Percentiles rank a stretch among this genome's conserved stretches.
phyloP scores from a whole-genome alignment of 2,113 vertebrate species.

The Theristicus caerulescens region DNA sequence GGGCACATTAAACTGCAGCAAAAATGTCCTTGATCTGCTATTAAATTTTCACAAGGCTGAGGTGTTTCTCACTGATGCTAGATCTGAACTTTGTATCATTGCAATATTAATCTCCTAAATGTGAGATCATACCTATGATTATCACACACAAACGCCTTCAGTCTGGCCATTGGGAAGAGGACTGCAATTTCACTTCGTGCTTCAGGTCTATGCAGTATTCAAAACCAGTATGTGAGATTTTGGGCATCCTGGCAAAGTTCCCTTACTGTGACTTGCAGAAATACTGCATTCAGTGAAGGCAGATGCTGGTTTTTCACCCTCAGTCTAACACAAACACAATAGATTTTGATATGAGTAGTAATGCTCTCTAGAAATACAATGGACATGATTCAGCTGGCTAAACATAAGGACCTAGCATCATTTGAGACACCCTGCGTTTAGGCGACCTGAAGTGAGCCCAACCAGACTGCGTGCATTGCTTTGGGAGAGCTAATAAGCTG shows the following conservation, averaged over 20 bases:
- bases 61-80: not conserved
- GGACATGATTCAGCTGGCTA: not conserved
- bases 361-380: not conserved
- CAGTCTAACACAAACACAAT: not conserved
- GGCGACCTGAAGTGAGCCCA: not conserved
- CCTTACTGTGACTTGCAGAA: conserved; percentile 11
- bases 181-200: not conserved
- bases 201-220: not conserved
- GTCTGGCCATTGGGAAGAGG: not conserved
- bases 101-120: not conserved
- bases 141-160: not conserved
- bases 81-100: not conserved
- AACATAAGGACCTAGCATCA: not conserved
- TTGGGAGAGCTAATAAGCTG: not conserved
- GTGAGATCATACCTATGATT: not conserved
- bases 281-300: not conserved
- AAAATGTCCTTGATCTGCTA: not conserved
- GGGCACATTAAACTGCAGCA: not conserved
- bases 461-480: not conserved
- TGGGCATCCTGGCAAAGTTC: not conserved
- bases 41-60: not conserved
- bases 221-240: not conserved
- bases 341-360: not conserved
- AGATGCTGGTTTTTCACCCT: not conserved
- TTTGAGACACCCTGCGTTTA: not conserved